Base-by-base conservation (phyloP, 2,113 vertebrate species). In the Stigmatopora argus region DNA sequence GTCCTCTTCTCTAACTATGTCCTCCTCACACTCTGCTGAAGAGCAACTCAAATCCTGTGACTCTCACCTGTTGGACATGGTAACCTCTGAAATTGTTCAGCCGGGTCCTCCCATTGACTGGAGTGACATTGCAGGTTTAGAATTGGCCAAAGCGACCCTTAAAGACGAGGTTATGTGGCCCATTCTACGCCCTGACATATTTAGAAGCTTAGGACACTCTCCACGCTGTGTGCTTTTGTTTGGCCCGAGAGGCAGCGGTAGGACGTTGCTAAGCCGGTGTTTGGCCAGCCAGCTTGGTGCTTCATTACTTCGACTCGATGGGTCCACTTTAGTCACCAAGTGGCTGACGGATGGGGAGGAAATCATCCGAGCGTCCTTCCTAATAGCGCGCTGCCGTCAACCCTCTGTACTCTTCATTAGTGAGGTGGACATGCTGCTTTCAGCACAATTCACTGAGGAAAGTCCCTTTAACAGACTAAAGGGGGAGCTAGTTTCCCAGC, bases 91-190 rank as follows among this genome's bases (percentile, higher is more conserved):
- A 90, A 94, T 97, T 68, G 92, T 95, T 89, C 94, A 89, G 90
- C 94, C 93, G 87, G 93, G 92, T 65, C 95, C 93, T 73, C 95
- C 93, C 0, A 92, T 99, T 86, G 94, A 96, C 87, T 94, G 95
- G 94, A 93, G 84, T 38, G 95, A 98, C 91, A 95, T 95, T 57
- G 95, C 95, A 65, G 96, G 95, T 73, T 93, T 96, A 56, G 94
- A 96, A 86, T 84, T 94, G 77, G 92, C 94, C 75, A 96, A 97
- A 87, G 94, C 93, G 12, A 90, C 93, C 70, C 91, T 95, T 84
- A 96, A 96, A 83, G 95, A 96, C 88, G 94, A 98, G 86, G 93
- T 98, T 71, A 91, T 98, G 75, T 98, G 95, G 95, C 95, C 95
- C 69, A 92, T 98, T 79, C 89, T 98, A 81, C 93, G 95, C 81